Percentiles rank a stretch among this genome's conserved stretches.
These are phyloP conservation scores for Coccyzus lansbergi DNA, from an alignment of 2,797 vertebrate species.

Conservation along the genomic window DNA sequence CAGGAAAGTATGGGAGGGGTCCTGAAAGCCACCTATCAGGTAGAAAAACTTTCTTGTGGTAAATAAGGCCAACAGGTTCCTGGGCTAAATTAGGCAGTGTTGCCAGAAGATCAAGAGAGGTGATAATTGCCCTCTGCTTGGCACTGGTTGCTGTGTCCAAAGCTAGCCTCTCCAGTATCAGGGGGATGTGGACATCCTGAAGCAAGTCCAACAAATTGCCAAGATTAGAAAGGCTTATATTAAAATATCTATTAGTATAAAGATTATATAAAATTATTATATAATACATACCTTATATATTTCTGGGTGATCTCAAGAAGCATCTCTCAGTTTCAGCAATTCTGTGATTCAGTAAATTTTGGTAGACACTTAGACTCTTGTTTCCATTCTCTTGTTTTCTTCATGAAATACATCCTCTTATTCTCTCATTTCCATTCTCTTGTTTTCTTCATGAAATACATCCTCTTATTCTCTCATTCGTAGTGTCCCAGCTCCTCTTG, in stretches of 20 bases:
- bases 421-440: neutral
- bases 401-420: neutral
- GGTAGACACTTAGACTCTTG: neutral
- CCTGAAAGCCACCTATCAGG: neutral
- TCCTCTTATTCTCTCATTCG: neutral
- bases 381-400: neutral
- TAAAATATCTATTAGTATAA: neutral
- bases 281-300: too few species aligned
- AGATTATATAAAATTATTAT: neutral
- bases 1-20: neutral
- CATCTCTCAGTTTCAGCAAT: neutral
- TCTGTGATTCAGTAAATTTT: neutral
- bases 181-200: too few species aligned
- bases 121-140: neutral
- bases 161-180: neutral
- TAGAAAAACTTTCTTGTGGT: neutral
- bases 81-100: neutral
- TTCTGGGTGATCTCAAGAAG: neutral
- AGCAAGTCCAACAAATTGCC: neutral
- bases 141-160: neutral
- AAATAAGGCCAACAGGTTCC: neutral
- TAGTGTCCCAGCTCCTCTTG: neutral
- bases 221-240: neutral
- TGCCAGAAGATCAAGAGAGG: neutral
- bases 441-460: neutral